Conservation (phyloP, 1,140 invertebrate species). For the Tetramorium alpestre region DNA sequence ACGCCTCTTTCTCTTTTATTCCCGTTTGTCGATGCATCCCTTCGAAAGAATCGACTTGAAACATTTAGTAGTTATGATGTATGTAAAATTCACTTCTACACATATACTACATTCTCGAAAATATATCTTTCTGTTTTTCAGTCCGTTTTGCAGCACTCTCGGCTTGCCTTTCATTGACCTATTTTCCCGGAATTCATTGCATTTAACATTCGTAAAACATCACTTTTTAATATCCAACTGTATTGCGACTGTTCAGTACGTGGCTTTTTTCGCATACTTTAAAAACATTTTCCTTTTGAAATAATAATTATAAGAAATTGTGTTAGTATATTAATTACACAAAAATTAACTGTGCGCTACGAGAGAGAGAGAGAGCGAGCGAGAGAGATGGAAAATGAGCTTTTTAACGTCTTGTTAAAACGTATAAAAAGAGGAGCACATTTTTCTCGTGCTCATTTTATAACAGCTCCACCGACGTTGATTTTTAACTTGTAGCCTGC, state of each 20-base stretch:
- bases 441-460: constrained; percentile 1
- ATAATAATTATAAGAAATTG: constrained; percentile 2
- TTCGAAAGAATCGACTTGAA: not conserved
- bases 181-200: not conserved
- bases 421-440: not conserved
- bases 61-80: not conserved
- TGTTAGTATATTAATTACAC: not conserved
- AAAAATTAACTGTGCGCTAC: not conserved
- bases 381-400: not conserved
- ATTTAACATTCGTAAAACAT: not conserved
- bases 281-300: not conserved
- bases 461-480: not conserved
- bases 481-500: constrained; percentile 8
- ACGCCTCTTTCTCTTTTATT: not conserved
- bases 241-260: not conserved
- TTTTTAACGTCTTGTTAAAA: constrained; percentile 30
- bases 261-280: not conserved
- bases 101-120: no score
- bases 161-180: not conserved
- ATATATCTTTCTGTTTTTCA: not conserved
- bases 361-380: not conserved
- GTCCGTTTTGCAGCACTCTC: not conserved
- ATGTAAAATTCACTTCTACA: not conserved
- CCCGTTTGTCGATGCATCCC: not conserved
- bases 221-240: not conserved